These are phyloP conservation scores for Orthonevra nobilis DNA, from an alignment of 2,888 invertebrate genomes.

Conservation along the genomic window DNA sequence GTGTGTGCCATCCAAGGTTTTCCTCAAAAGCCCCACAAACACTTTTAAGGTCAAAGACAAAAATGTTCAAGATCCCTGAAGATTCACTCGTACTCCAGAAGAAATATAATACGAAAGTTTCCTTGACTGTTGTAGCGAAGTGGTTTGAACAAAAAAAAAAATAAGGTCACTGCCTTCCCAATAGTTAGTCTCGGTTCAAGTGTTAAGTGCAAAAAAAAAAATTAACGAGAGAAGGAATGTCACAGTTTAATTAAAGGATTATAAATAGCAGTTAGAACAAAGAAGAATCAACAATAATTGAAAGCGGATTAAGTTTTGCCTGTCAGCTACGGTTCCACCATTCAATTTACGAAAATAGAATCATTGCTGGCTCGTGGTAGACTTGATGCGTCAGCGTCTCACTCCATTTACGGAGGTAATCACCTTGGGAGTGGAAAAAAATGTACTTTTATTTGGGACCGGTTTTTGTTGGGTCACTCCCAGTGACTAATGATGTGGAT, in stretches of 20 bases:
- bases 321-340: no score
- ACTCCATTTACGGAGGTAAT: conserved; percentile 25
- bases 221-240: not conserved
- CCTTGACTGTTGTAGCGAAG: conserved; percentile 44
- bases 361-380: conserved; percentile 34
- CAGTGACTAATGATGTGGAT: conserved; percentile 19
- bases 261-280: not conserved
- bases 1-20: conserved; percentile 3
- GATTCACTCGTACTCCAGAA: not conserved
- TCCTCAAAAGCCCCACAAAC: not conserved
- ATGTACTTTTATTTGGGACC: conserved; percentile 21
- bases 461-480: conserved; percentile 1
- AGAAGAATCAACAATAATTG: no score
- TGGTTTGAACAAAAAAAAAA: not conserved
- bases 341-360: not conserved
- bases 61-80: no score
- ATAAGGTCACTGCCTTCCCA: conserved; percentile 51
- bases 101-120: conserved; percentile 6
- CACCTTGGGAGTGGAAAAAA: not conserved
- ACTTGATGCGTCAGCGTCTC: conserved; percentile 39
- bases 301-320: not conserved
- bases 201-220: not conserved
- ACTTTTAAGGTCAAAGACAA: conserved; percentile 47
- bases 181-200: not conserved
- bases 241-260: not conserved